Evolutionary conservation across 2,113 vertebrate genomes (phyloP).

Genomic region (Tonatia bakeri): DNA sequence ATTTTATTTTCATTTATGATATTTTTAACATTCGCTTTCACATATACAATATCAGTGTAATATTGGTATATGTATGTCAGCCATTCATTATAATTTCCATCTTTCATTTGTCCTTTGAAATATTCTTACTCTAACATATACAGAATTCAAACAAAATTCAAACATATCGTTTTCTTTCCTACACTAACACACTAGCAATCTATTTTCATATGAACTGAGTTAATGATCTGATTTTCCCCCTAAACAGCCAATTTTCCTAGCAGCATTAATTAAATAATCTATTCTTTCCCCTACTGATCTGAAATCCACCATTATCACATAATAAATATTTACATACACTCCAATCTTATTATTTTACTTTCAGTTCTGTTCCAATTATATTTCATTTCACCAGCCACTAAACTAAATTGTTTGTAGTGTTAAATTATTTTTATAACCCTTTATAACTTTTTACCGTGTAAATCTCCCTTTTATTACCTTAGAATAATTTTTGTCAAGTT

Average conservation of each 20-base stretch:
- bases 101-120: constrained; percentile 26
- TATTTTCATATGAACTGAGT: background rate
- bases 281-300: background rate
- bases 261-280: constrained; percentile 48
- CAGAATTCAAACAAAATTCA: background rate
- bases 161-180: background rate
- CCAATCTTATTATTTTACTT: constrained; percentile 44
- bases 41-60: background rate
- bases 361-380: constrained; percentile 41
- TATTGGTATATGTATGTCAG: background rate
- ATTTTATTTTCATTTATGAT: background rate
- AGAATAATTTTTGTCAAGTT: constrained; percentile 31
- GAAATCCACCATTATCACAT: constrained; percentile 50
- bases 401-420: constrained; percentile 8
- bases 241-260: constrained; percentile 30
- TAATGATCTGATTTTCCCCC: background rate
- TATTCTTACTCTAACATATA: background rate
- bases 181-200: background rate
- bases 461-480: constrained; percentile 26
- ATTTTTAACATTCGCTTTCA: constrained; percentile 19
- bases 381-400: constrained; percentile 46
- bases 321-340: constrained; percentile 42
- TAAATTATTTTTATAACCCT: constrained; percentile 46
- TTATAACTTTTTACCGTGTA: constrained; percentile 23
- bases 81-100: background rate